phyloP scores from a whole-genome alignment of 2,797 vertebrate genomes.

The Corythornis leucogaster region DNA sequence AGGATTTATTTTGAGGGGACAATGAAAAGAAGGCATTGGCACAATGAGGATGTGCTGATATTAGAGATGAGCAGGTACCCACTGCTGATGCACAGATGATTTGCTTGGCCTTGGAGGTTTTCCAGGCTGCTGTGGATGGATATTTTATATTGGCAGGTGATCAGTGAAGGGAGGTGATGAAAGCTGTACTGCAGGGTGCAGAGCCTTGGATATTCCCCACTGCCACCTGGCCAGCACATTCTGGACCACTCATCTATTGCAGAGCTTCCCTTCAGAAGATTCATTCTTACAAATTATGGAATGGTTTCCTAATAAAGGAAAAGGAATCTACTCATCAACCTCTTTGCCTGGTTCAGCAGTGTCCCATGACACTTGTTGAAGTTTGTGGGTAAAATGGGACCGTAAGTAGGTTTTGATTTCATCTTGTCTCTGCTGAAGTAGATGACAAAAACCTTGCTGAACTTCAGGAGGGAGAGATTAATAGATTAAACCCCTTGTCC shows the following conservation, averaged over 20 bases:
- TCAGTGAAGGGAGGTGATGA: fast-evolving
- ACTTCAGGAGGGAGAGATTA: constrained; percentile 2
- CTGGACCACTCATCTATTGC: not conserved
- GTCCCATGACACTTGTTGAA: constrained; percentile 8
- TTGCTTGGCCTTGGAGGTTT: not conserved
- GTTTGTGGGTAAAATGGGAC: not conserved
- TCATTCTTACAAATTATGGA: not conserved
- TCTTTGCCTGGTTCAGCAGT: not conserved
- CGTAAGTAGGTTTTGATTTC: not conserved
- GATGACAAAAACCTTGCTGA: not conserved
- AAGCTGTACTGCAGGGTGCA: not conserved
- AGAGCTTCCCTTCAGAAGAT: not conserved
- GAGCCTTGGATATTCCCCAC: fast-evolving
- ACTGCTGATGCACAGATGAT: fast-evolving
- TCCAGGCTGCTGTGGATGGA: not conserved
- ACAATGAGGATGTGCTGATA: not conserved
- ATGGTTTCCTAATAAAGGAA: not conserved
- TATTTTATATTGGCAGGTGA: not conserved
- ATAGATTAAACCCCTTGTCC: not conserved
- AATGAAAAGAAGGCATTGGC: not conserved
- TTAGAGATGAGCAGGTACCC: not conserved
- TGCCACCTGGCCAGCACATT: fast-evolving
- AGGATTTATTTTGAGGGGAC: not conserved
- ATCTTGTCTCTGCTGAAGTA: not conserved
- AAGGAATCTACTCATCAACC: not conserved